Evolutionary conservation across 2,888 invertebrate species (phyloP).

Genomic region (Enchytraeus crypticus): DNA sequence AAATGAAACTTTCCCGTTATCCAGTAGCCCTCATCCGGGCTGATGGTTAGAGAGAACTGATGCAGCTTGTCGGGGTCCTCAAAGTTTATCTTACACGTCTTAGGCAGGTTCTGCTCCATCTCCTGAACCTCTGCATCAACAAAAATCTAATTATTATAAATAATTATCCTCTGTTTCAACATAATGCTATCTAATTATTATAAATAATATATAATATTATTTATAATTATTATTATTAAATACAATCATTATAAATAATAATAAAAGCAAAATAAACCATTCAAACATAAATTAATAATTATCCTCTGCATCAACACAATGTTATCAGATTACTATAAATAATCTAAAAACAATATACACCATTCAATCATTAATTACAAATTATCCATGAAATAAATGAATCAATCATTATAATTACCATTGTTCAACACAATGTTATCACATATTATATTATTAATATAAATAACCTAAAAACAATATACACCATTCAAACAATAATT

Average conservation of each 20-base stretch:
- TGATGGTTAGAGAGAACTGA: slow-evolving; percentile 70
- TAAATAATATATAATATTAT: background rate
- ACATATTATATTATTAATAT: too few species aligned
- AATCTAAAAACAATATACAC: too few species aligned
- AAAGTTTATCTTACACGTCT: slow-evolving; percentile 68
- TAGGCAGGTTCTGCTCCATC: slow-evolving; percentile 74
- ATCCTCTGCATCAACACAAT: too few species aligned
- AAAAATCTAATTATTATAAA: background rate
- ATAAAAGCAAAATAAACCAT: background rate
- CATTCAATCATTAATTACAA: too few species aligned
- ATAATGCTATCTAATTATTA: background rate
- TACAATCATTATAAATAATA: background rate
- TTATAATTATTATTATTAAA: background rate
- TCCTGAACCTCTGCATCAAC: slow-evolving; percentile 60
- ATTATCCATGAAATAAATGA: too few species aligned
- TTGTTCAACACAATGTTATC: too few species aligned
- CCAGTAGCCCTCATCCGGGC: slow-evolving; percentile 87
- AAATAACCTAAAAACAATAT: too few species aligned
- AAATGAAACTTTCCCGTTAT: slow-evolving; percentile 77
- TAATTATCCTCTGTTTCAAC: background rate
- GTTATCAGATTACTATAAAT: too few species aligned
- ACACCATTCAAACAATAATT: too few species aligned
- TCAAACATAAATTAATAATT: too few species aligned
- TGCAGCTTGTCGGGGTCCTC: slow-evolving; percentile 73
- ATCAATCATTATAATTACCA: too few species aligned